phyloP scores from a whole-genome alignment of 2,797 vertebrate genomes.

The Syndactyla subalaris region DNA sequence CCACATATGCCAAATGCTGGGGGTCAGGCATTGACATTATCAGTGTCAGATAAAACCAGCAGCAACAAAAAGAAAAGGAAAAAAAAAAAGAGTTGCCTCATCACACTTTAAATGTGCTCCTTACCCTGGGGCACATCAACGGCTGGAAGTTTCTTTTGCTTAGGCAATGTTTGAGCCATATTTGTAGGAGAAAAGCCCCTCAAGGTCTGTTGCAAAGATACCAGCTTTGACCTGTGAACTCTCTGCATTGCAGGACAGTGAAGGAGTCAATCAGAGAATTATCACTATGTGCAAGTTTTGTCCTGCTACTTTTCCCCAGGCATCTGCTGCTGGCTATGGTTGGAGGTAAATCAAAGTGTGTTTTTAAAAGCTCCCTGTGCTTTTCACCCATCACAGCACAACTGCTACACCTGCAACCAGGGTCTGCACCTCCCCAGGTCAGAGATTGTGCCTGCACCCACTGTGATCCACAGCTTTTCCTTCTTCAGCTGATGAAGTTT shows the following conservation, averaged over 20 bases:
- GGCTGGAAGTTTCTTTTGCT: background rate
- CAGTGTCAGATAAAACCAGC: background rate
- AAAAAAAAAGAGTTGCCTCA: background rate
- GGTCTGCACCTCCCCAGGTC: background rate
- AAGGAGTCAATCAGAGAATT: background rate
- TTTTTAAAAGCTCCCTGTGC: background rate
- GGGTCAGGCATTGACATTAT: background rate
- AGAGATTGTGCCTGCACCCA: background rate
- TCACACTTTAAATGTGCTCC: background rate
- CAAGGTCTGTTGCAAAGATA: background rate
- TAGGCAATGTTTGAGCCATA: background rate
- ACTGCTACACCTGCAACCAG: background rate
- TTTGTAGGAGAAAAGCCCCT: background rate
- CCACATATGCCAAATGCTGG: background rate
- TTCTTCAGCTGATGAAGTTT: background rate
- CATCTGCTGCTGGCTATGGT: background rate
- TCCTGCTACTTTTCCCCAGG: background rate
- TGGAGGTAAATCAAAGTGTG: background rate
- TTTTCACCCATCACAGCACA: background rate
- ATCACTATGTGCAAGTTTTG: background rate
- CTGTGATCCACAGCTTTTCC: background rate
- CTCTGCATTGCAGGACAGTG: background rate
- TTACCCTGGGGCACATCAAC: fast-evolving
- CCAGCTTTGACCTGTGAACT: background rate
- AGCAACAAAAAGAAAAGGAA: background rate